Percentiles rank a stretch among this genome's conserved stretches.
phyloP scores from a whole-genome alignment of 2,113 vertebrate genomes.

The Pteruthius melanotis region DNA sequence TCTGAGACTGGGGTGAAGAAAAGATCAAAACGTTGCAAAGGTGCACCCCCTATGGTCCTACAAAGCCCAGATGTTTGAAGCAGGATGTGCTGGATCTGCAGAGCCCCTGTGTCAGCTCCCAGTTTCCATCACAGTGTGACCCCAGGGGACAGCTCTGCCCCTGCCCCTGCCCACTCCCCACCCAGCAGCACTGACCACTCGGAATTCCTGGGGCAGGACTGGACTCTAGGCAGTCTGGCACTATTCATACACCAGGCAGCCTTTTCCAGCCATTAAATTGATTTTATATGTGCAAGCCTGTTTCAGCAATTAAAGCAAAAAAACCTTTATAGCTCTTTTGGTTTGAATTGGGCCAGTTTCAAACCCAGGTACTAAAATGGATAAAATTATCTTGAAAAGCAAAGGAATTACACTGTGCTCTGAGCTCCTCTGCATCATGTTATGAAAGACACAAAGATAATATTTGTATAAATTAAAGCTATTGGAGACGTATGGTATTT shows the following conservation, averaged over 20 bases:
- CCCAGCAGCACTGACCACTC: background rate
- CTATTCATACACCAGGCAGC: background rate
- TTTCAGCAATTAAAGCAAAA: constrained; percentile 50
- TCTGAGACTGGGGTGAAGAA: background rate
- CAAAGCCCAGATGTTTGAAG: background rate
- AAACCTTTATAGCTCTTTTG: constrained; percentile 30
- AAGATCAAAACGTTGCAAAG: background rate
- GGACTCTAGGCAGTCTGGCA: background rate
- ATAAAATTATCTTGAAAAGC: constrained; percentile 56
- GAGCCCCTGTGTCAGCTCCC: rapidly evolving
- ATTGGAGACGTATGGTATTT: constrained; percentile 64
- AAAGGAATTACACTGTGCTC: constrained; percentile 25
- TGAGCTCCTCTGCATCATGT: constrained; percentile 36
- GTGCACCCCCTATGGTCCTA: too few relatives aligned
- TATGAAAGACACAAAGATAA: constrained; percentile 67
- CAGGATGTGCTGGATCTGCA: background rate
- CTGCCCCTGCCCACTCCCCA: rapidly evolving
- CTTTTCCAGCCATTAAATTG: constrained; percentile 40
- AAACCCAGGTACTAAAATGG: constrained; percentile 59
- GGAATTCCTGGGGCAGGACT: background rate
- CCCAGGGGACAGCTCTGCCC: background rate
- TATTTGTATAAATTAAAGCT: constrained; percentile 73
- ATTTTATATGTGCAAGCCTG: constrained; percentile 30
- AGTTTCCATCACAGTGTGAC: rapidly evolving
- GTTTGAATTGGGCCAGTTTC: constrained; percentile 56